Evolutionary conservation across 1,140 invertebrate species (phyloP).

Genomic region (Popillia japonica): DNA sequence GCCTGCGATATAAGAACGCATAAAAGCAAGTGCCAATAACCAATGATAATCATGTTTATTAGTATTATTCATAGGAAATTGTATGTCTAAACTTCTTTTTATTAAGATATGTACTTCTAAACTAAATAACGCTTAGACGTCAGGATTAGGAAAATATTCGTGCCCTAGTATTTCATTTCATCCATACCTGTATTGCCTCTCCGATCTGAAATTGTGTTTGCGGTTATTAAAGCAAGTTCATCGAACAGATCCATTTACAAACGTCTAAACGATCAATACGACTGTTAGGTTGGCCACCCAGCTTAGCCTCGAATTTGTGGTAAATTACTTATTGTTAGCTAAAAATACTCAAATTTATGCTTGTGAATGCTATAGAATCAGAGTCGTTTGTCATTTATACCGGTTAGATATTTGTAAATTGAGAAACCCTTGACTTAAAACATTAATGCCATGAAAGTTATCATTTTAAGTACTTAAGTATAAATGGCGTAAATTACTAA

Average conservation of each 20-base stretch:
- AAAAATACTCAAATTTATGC: neutral
- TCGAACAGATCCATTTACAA: neutral
- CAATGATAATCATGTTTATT: no score
- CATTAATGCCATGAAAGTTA: no score
- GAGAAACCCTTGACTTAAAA: no score
- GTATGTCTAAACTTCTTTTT: no score
- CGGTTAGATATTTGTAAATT: neutral
- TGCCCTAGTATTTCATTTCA: neutral
- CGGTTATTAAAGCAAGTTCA: neutral
- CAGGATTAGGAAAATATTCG: neutral
- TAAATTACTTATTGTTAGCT: neutral
- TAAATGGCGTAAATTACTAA: neutral
- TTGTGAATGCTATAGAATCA: neutral
- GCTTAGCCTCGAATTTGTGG: neutral
- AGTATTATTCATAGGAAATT: no score
- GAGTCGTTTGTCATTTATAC: neutral
- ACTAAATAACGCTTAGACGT: conserved; percentile 18
- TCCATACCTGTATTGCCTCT: no score
- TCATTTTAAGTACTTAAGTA: no score
- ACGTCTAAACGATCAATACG: neutral
- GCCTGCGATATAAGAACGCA: no score
- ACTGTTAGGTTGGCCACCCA: neutral
- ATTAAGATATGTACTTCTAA: no score
- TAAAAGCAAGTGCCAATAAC: no score
- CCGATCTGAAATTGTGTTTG: conserved; percentile 1